Percentiles rank a stretch among this genome's conserved stretches.
Evolutionary conservation across 2,113 vertebrate species (phyloP).

Genomic region (Kryptolebias marmoratus): DNA sequence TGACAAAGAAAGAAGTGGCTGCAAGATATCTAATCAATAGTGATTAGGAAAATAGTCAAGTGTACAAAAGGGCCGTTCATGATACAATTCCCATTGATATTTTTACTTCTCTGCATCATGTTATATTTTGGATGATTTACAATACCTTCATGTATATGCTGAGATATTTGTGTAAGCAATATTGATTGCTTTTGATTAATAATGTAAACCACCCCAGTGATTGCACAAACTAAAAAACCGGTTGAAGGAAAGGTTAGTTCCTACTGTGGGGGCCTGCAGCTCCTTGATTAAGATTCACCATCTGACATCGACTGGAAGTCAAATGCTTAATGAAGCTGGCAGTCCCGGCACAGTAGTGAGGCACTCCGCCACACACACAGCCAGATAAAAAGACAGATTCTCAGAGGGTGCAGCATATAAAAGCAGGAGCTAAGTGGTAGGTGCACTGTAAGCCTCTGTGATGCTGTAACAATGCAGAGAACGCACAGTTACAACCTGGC

Average conservation of each 20-base stretch:
- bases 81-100: slow-evolving; percentile 26
- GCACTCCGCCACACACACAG: slow-evolving; percentile 50
- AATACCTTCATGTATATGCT: slow-evolving; percentile 9
- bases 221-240: slow-evolving; percentile 44
- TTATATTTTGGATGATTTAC: slow-evolving; percentile 14
- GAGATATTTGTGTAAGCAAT: slow-evolving; percentile 18
- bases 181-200: slow-evolving; percentile 58
- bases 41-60: slow-evolving; percentile 49
- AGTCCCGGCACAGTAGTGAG: slow-evolving; percentile 60
- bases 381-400: slow-evolving; percentile 66
- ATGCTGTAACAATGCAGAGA: slow-evolving; percentile 59
- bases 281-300: slow-evolving; percentile 74
- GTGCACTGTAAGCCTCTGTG: slow-evolving; percentile 46
- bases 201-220: slow-evolving; percentile 35
- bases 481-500: slow-evolving; percentile 27
- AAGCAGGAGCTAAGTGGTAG: slow-evolving; percentile 36
- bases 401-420: slow-evolving; percentile 52
- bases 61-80: slow-evolving; percentile 24
- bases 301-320: slow-evolving; percentile 77
- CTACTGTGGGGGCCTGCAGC: slow-evolving; percentile 57
- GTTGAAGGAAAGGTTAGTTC: slow-evolving; percentile 68
- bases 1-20: slow-evolving; percentile 33
- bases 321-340: slow-evolving; percentile 77
- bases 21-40: slow-evolving; percentile 43
- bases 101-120: slow-evolving; percentile 27